Percentiles rank a stretch among this genome's conserved stretches.
These are phyloP conservation scores for Acanthurus lineatus DNA, from an alignment of 2,797 vertebrate genomes.

Conservation along the genomic window DNA sequence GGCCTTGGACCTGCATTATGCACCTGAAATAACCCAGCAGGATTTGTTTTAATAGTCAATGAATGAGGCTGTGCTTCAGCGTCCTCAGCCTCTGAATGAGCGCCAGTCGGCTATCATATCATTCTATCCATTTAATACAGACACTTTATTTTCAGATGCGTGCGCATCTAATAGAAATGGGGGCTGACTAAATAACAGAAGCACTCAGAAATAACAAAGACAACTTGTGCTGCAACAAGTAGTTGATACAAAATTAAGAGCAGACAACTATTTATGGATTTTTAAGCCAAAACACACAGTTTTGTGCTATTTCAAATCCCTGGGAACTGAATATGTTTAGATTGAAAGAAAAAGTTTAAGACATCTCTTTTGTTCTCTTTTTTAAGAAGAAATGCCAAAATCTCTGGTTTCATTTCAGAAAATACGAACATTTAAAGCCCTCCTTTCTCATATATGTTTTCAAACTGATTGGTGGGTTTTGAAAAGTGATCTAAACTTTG, in stretches of 20 bases:
- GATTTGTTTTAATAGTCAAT: slow-evolving; percentile 36
- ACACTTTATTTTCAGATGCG: too few species aligned
- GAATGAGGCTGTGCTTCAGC: background rate
- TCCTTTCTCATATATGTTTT: background rate
- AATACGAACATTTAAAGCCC: background rate
- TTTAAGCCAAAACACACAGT: too few species aligned
- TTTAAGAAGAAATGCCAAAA: background rate
- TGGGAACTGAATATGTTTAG: too few species aligned
- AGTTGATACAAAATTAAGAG: too few species aligned
- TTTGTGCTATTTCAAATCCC: too few species aligned
- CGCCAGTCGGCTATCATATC: background rate
- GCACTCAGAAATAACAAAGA: too few species aligned
- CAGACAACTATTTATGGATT: too few species aligned
- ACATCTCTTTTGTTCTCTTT: too few species aligned
- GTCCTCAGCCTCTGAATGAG: background rate
- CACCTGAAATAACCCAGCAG: slow-evolving; percentile 13
- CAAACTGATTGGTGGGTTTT: background rate
- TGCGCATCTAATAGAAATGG: background rate
- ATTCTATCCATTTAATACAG: slow-evolving; percentile 1
- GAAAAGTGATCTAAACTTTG: too few species aligned
- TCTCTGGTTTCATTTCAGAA: background rate
- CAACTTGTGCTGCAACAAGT: too few species aligned
- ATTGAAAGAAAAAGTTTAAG: too few species aligned
- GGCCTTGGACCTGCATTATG: slow-evolving; percentile 32
- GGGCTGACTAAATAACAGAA: background rate